Conservation (phyloP, 2,888 invertebrate genomes). For the Orthosia gracilis region DNA sequence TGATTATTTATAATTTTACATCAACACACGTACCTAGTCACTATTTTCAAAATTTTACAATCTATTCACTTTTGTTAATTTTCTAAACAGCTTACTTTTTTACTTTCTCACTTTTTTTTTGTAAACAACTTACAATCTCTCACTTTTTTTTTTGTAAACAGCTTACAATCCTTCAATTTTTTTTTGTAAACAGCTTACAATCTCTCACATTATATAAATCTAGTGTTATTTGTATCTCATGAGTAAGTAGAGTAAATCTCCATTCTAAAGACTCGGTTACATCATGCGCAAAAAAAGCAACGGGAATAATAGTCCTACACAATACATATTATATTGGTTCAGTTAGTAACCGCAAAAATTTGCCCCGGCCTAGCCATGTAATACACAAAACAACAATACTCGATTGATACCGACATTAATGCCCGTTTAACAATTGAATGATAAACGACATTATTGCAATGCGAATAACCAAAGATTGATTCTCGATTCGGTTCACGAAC, state of each 20-base stretch:
- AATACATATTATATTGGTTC: slow-evolving; percentile 53
- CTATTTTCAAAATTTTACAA: not conserved
- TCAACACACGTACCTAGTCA: too few species aligned
- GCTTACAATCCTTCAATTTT: too few species aligned
- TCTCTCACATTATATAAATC: not conserved
- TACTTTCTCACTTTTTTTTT: too few species aligned
- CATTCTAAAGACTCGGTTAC: slow-evolving; percentile 38
- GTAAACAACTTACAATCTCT: too few species aligned
- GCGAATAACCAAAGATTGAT: slow-evolving; percentile 74
- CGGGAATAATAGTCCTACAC: slow-evolving; percentile 14
- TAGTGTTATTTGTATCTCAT: slow-evolving; percentile 8
- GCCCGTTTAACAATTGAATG: slow-evolving; percentile 83
- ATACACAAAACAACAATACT: slow-evolving; percentile 72
- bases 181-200: not conserved
- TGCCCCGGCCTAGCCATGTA: slow-evolving; percentile 62
- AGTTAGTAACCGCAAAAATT: slow-evolving; percentile 69
- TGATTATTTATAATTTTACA: not conserved
- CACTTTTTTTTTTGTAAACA: too few species aligned
- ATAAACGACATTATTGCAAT: slow-evolving; percentile 82
- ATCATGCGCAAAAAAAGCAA: slow-evolving; percentile 44
- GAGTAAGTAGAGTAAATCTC: slow-evolving; percentile 23
- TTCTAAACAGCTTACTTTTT: too few species aligned
- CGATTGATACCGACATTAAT: slow-evolving; percentile 83
- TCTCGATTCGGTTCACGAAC: slow-evolving; percentile 77
- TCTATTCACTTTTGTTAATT: too few species aligned